Evolutionary conservation across 2,113 vertebrate species (phyloP).

Genomic region (Platichthys flesus): DNA sequence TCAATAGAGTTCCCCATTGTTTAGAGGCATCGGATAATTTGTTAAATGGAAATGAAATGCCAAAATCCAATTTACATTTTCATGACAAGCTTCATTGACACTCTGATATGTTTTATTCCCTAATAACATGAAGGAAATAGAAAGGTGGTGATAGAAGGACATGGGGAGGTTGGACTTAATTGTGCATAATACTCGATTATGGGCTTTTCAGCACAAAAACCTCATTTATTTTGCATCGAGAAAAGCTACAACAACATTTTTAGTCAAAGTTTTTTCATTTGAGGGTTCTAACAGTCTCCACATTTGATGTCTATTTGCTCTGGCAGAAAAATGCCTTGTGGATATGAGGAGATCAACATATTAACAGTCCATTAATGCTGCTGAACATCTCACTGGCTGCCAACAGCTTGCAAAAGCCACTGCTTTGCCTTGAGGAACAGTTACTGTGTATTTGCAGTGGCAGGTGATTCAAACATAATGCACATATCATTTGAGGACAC

Average conservation of each 20-base stretch:
- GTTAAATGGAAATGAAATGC: constrained; percentile 72
- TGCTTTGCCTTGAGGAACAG: constrained; percentile 66
- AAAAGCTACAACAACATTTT: constrained; percentile 55
- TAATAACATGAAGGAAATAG: constrained; percentile 21
- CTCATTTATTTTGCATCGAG: constrained; percentile 47
- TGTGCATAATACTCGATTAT: constrained; percentile 32
- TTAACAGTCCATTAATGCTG: constrained; percentile 84
- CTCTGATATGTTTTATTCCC: constrained; percentile 73
- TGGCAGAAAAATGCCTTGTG: constrained; percentile 78
- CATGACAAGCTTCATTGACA: constrained; percentile 78
- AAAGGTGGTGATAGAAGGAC: constrained; percentile 13
- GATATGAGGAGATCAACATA: constrained; percentile 80
- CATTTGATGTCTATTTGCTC: constrained; percentile 80
- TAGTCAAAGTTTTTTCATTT: constrained; percentile 72
- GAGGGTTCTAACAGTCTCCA: constrained; percentile 76
- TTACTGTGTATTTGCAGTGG: constrained; percentile 58
- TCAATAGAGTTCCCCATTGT: constrained; percentile 53
- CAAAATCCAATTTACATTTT: constrained; percentile 77
- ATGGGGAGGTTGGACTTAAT: constrained; percentile 7
- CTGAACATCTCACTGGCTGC: constrained; percentile 80
- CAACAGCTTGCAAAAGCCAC: constrained; percentile 68
- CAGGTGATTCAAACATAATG: constrained; percentile 68
- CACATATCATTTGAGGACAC: constrained; percentile 46
- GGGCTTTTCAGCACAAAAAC: constrained; percentile 29
- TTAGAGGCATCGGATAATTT: constrained; percentile 74